These are phyloP conservation scores for Phoronis australis DNA, from an alignment of 2,888 invertebrate genomes.

Conservation along the genomic window DNA sequence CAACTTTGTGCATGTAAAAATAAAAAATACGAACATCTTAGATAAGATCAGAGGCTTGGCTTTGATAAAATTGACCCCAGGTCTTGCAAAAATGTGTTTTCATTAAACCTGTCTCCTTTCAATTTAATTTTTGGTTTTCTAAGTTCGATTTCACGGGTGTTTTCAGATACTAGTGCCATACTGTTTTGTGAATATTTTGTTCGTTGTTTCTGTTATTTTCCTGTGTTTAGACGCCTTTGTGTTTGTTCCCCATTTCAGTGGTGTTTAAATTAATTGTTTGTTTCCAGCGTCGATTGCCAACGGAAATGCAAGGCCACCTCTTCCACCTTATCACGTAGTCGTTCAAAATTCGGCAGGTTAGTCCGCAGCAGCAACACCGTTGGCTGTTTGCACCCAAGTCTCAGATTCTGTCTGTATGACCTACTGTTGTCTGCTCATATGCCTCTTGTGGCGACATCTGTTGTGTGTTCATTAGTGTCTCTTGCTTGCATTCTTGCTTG, in stretches of 20 bases:
- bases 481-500: not conserved
- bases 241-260: not conserved
- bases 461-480: not conserved
- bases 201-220: not conserved
- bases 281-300: not conserved
- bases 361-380: not conserved
- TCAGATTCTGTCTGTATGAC: too few species aligned
- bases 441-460: too few species aligned
- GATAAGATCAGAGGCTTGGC: too few species aligned
- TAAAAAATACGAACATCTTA: too few species aligned
- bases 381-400: not conserved
- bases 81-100: too few species aligned
- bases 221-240: not conserved
- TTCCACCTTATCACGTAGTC: slow-evolving; percentile 46
- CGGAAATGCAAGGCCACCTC: slow-evolving; percentile 31
- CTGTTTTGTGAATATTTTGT: too few species aligned
- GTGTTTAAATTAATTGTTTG: not conserved
- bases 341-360: slow-evolving; percentile 40
- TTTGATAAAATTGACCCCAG: too few species aligned
- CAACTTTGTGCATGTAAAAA: too few species aligned
- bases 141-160: not conserved
- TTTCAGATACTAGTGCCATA: not conserved
- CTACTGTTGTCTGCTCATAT: too few species aligned
- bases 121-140: too few species aligned
- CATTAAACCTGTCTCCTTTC: too few species aligned